These are phyloP conservation scores for Brienomyrus brachyistius DNA, from an alignment of 2,113 vertebrate genomes.

Conservation along the genomic window DNA sequence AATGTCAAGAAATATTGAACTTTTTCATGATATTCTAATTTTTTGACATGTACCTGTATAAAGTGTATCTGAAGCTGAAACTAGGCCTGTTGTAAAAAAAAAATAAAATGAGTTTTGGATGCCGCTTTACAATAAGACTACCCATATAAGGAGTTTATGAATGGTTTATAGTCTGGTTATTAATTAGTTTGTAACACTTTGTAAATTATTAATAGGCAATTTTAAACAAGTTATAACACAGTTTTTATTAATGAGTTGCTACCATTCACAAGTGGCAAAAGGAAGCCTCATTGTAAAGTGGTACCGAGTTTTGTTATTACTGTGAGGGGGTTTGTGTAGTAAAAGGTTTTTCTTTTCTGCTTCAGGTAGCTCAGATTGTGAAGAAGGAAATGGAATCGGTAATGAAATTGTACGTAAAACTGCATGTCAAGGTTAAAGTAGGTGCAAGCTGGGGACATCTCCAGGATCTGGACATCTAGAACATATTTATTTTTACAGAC, in stretches of 20 bases:
- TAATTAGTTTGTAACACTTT: too few species aligned
- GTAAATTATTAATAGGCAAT: too few species aligned
- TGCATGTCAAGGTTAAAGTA: conserved; percentile 80
- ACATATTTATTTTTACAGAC: neutral
- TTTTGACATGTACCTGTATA: too few species aligned
- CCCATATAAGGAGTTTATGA: too few species aligned
- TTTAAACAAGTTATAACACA: too few species aligned
- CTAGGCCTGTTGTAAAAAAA: neutral
- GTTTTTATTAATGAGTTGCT: too few species aligned
- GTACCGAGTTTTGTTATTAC: neutral
- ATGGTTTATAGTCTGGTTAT: too few species aligned
- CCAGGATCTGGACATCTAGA: conserved; percentile 75
- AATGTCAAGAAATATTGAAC: too few species aligned
- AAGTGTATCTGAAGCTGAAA: neutral
- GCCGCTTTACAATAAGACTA: too few species aligned
- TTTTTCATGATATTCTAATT: too few species aligned
- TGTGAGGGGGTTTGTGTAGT: conserved; percentile 13
- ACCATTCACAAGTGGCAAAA: too few species aligned
- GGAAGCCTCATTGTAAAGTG: too few species aligned
- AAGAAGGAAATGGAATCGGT: conserved; percentile 90
- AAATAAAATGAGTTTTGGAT: neutral
- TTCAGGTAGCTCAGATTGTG: conserved; percentile 86
- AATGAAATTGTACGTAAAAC: conserved; percentile 76
- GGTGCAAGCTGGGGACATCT: conserved; percentile 89
- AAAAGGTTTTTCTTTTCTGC: conserved; percentile 11